Base-by-base conservation (phyloP, 2,113 vertebrate genomes). In the Myotis yumanensis region DNA sequence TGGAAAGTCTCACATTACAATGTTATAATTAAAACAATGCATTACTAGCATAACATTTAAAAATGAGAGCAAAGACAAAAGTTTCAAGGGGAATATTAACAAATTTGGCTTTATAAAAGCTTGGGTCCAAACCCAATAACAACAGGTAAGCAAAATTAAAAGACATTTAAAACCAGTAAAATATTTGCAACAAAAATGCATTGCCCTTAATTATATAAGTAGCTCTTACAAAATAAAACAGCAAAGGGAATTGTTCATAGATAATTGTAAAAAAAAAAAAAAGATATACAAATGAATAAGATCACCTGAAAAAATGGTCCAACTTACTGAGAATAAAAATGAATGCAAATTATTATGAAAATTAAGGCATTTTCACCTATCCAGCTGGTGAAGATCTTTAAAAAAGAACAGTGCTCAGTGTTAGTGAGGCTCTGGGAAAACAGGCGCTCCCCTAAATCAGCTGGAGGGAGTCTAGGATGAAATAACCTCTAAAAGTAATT, bases 191-290 rank as follows among this genome's bases (percentile, higher is more conserved):
- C 35, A 93, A 91, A 94, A 95, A 83, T 30, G 28, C 16, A 82
- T 89, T 83, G 64, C 30, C 22, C 14, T 92, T 94, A 40, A 51
- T 30, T 30, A 62, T 54, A 20, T n/a, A 95, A 86, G 16, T 43
- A 86, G 59, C 17, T 71, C 35, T 75, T 84, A 90, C 28, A 43
- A 43, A 81, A 76, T 66, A 59, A 89, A 81, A 75, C 3, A 92
- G 57, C 57, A 64, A 83, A 59, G 12, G 54, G 79, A 43, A 30
- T 18, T 62, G 23, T 25, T 43, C 25, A 28, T 43, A 81, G 28
- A n/a, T 23, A 85, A 91, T 75, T 73, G 54, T 89, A 69, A 82
- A 91, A 96, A 77, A 11, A 69, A 82, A 91, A 96, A 77, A 11
- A 66, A 57, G 25, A 66, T 35, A 81, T 12, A 30, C 8, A 54